Evolutionary conservation across 2,888 invertebrate species (phyloP), one percentile per base, ranked within the genome.

Genomic region (Drosophila sordidula): DNA sequence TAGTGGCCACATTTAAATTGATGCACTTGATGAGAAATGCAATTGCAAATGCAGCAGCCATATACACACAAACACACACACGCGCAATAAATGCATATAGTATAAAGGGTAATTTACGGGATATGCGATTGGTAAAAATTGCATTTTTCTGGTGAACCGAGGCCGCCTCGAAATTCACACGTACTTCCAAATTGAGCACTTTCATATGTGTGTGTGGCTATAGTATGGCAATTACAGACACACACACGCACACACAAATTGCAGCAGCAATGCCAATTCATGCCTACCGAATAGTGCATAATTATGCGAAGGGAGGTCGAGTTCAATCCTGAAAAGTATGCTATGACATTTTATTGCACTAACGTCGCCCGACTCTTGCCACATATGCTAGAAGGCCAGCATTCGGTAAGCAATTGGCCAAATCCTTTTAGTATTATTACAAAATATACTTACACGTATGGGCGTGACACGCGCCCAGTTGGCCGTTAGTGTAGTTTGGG

Each of bases 1-100:
- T 87, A 87, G 86, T 89, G 86, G 89, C 89, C 86, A 82, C 89
- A 89, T 89, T 89, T 89, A 87, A 87, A 89, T 87, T 87, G 82
- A 89, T 87, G 87, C 78, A 82, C 82, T 89, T 80, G 85, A 87
- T 87, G 87, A 84, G 87, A 80, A 87, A 85, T 85, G 82, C 73
- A 78, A 81, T 84, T 76, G 85, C 70, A 75, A 76, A 72, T 85
- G 68, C 81, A 71, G 64, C 62, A 67, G 69, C 36, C 59, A 59
- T 50, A 63, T 52, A 54, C 49, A 62, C 16, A 45, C 32, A 41
- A n/a, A 45, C 14, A 51, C 44, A 57, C 39, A 42, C 32, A 49
- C 8, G 36, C 50, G 11, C 14, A 47, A 47, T 46, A 41, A 26
- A 61, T 45, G 49, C 34, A 12, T 34, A 26, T 45, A 18, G 26